These are phyloP conservation scores for Melanaphis sacchari DNA, from an alignment of 1,140 invertebrate genomes.

Conservation along the genomic window DNA sequence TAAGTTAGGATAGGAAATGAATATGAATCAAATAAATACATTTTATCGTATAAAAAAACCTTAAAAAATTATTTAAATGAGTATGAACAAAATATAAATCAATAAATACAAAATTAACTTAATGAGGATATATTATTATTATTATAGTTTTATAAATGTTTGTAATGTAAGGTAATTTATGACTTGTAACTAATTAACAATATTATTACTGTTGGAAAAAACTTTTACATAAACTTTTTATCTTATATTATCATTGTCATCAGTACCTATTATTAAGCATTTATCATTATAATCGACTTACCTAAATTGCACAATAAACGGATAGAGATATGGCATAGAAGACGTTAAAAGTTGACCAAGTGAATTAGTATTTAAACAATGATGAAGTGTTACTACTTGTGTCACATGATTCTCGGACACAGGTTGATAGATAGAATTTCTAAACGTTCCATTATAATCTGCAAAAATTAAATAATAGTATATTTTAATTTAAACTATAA, in stretches of 20 bases:
- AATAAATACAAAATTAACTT: too few relatives aligned
- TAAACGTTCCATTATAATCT: conserved; percentile 41
- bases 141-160: too few relatives aligned
- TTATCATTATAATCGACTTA: conserved; percentile 59
- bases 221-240: neutral
- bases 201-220: too few relatives aligned
- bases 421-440: conserved; percentile 61
- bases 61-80: too few relatives aligned
- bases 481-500: too few relatives aligned
- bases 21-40: too few relatives aligned
- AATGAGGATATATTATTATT: too few relatives aligned
- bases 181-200: too few relatives aligned
- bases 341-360: conserved; percentile 70
- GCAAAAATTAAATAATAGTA: neutral
- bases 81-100: too few relatives aligned
- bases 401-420: conserved; percentile 66
- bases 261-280: neutral
- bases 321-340: conserved; percentile 71
- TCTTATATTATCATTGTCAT: neutral
- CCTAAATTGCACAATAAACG: conserved; percentile 72
- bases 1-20: too few relatives aligned
- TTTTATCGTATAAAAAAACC: too few relatives aligned
- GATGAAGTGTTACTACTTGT: conserved; percentile 68
- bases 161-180: too few relatives aligned
- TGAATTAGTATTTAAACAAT: conserved; percentile 70